Base-by-base conservation (phyloP, 2,113 vertebrate species). In the Ibidorhyncha struthersii region DNA sequence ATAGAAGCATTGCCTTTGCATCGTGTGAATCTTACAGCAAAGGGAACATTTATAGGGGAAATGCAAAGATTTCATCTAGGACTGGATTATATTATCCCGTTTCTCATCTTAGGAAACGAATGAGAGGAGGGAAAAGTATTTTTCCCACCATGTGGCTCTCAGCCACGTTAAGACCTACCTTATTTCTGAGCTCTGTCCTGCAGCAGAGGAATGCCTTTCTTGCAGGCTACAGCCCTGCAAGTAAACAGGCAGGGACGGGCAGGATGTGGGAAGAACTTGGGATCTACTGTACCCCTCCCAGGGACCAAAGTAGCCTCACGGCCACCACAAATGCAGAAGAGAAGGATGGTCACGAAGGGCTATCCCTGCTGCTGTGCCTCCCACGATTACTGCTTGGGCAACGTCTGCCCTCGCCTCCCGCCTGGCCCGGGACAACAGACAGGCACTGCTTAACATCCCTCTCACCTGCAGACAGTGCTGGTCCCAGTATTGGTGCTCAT, bases 211-310 rank as follows among this genome's bases (percentile, higher is more conserved):
- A 76, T 56, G 56, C 15, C 61, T 76, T 50, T 61, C 82, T 65
- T 53, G 62, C 78, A 76, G 65, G 29, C 83, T 93, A 50, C 77
- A 95, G 78, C 74, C 62, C 53, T 90, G 65, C 53, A 41, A 96
- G 84, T 90, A 95, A 96, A 96, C 85, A 97, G 88, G 88, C 95
- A 90, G 96, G 95, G 96, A 97, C 0, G 1, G 88, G 92, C 96
- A 97, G 95, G 94, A 96, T 96, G 96, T 96, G 94, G 96, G 95
- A 84, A 97, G 96, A 91, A 59, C 91, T 85, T 41, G 93, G 94
- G 93, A 96, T 41, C 62, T 58, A 25, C 69, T 83, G 40, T 90
- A 92, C 95, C 84, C 77, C 94, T 97, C 95, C 93, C 95, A 96
- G 87, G 93, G 93, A 93, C 93, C 79, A 95, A 96, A 97, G 93